These are phyloP conservation scores for Gryllus longicercus DNA, from an alignment of 2,888 invertebrate species.

Conservation along the genomic window DNA sequence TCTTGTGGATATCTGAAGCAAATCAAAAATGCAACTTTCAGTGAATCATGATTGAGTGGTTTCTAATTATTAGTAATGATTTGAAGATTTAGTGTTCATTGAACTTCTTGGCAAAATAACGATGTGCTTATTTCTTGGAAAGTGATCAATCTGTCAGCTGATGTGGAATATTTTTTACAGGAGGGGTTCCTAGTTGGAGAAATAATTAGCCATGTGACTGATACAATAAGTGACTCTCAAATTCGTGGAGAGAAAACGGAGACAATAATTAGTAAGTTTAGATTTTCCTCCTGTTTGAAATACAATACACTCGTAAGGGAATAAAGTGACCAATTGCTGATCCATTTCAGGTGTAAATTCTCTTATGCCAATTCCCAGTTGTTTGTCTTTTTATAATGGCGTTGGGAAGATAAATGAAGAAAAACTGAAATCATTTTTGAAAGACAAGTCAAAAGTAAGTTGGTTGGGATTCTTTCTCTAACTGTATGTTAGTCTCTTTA, in stretches of 20 bases:
- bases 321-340: background rate
- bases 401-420: conserved; percentile 57
- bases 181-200: conserved; percentile 65
- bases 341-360: conserved; percentile 52
- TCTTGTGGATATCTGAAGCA: too few relatives aligned
- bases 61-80: conserved; percentile 18
- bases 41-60: conserved; percentile 4
- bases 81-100: conserved; percentile 20
- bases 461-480: too few relatives aligned
- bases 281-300: background rate
- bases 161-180: conserved; percentile 44
- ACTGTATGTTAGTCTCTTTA: too few relatives aligned
- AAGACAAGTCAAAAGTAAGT: conserved; percentile 48
- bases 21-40: too few relatives aligned
- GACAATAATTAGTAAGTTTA: conserved; percentile 53
- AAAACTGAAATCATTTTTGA: conserved; percentile 54
- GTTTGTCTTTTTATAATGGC: conserved; percentile 57
- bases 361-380: conserved; percentile 57
- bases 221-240: conserved; percentile 66
- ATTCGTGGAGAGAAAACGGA: conserved; percentile 60
- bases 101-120: conserved; percentile 5
- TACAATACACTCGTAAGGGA: background rate
- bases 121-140: too few relatives aligned
- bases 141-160: background rate
- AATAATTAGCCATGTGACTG: conserved; percentile 59